phyloP scores from a whole-genome alignment of 1,140 invertebrate species.

The Cepaea nemoralis region DNA sequence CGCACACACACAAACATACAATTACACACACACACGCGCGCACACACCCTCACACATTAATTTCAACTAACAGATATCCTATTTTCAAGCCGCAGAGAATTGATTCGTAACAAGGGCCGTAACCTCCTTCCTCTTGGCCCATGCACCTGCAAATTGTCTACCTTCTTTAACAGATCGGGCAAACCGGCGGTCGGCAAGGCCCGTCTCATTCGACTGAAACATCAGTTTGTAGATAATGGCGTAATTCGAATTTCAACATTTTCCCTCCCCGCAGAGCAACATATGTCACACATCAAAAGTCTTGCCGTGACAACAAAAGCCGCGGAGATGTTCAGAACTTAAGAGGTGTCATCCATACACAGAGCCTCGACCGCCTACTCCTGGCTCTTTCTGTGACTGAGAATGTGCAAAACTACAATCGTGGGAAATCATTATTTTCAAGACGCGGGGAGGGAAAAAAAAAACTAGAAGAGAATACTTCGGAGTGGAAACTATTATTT shows the following conservation, averaged over 20 bases:
- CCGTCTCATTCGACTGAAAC: neutral
- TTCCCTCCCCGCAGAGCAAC: neutral
- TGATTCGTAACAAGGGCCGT: neutral
- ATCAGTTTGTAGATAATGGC: slow-evolving; percentile 14
- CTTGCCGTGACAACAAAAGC: neutral
- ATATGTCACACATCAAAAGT: slow-evolving; percentile 10
- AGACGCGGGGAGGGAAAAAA: neutral
- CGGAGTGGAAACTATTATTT: neutral
- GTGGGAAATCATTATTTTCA: neutral
- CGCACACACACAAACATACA: too few species aligned
- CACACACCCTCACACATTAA: too few species aligned
- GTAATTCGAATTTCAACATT: neutral
- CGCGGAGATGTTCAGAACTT: neutral
- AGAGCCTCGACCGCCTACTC: neutral
- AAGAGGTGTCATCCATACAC: slow-evolving; percentile 11
- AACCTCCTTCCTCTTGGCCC: neutral
- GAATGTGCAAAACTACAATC: neutral
- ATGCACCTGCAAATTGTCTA: slow-evolving; percentile 13
- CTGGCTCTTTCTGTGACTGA: neutral
- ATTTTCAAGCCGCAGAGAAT: neutral
- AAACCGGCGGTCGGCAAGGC: neutral
- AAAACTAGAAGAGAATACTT: neutral
- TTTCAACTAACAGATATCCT: too few species aligned
- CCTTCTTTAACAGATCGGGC: neutral
- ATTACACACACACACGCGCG: too few species aligned